Conservation (phyloP, 2,888 invertebrate species). For the Melanchra persicariae region DNA sequence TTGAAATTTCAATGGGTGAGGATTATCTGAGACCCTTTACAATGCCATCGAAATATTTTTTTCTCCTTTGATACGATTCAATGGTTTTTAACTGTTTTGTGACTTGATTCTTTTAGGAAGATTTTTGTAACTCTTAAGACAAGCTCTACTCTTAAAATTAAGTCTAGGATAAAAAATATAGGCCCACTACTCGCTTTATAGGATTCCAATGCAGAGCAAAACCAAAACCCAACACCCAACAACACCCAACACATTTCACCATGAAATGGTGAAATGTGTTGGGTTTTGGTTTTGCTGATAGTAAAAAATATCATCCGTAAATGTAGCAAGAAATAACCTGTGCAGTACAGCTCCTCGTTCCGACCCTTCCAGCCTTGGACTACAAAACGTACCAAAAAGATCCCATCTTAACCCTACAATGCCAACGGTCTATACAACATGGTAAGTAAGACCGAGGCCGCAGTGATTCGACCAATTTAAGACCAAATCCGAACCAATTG, state of each 20-base stretch:
- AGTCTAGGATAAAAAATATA: too few species aligned
- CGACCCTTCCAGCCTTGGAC: slow-evolving; percentile 38
- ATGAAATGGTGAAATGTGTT: too few species aligned
- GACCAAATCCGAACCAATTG: slow-evolving; percentile 88
- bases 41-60: not conserved
- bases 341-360: not conserved
- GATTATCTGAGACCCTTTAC: slow-evolving; percentile 8
- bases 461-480: slow-evolving; percentile 83
- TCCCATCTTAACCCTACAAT: slow-evolving; percentile 59
- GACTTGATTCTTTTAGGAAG: not conserved
- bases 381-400: slow-evolving; percentile 37
- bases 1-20: slow-evolving; percentile 29
- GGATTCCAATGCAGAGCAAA: too few species aligned
- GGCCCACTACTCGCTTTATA: too few species aligned
- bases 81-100: not conserved
- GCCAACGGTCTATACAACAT: slow-evolving; percentile 51
- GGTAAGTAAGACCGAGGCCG: slow-evolving; percentile 68
- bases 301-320: not conserved
- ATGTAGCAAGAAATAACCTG: not conserved
- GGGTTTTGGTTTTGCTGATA: too few species aligned
- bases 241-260: too few species aligned
- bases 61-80: slow-evolving; percentile 4
- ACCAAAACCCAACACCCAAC: too few species aligned
- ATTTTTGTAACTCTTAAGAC: too few species aligned
- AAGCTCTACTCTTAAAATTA: too few species aligned